phyloP scores from a whole-genome alignment of 2,888 invertebrate genomes.

The Microctonus aethiopoides region DNA sequence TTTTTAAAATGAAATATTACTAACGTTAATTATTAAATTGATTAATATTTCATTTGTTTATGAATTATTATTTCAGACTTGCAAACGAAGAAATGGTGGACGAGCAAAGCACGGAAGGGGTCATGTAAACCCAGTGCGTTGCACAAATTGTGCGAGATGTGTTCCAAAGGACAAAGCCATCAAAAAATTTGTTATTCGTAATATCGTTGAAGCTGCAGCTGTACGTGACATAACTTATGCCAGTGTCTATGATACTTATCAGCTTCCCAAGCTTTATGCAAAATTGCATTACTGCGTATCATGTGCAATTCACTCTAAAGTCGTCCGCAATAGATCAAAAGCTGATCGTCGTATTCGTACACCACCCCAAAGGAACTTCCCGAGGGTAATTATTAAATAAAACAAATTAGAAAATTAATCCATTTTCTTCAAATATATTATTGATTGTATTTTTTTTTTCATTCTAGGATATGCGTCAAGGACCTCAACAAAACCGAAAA shows the following conservation, averaged over 20 bases:
- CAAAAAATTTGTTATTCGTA: slow-evolving; percentile 98
- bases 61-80: slow-evolving; percentile 76
- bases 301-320: slow-evolving; percentile 99
- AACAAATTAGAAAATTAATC: not conserved
- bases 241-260: slow-evolving; percentile 91
- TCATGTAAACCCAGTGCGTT: slow-evolving; percentile 97
- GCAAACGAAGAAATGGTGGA: slow-evolving; percentile 98
- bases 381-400: slow-evolving; percentile 70
- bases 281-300: slow-evolving; percentile 99
- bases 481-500: slow-evolving; percentile 65
- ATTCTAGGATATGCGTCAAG: slow-evolving; percentile 67
- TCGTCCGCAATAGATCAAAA: slow-evolving; percentile 97
- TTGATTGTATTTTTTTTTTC: not conserved
- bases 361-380: slow-evolving; percentile 92
- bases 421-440: too few species aligned
- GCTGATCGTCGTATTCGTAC: slow-evolving; percentile 96
- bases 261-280: slow-evolving; percentile 97
- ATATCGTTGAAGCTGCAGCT: slow-evolving; percentile 99
- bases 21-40: not conserved
- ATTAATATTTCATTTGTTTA: not conserved
- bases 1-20: not conserved
- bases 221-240: slow-evolving; percentile 98
- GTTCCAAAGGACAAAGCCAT: slow-evolving; percentile 99
- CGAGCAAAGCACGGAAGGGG: slow-evolving; percentile 99
- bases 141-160: slow-evolving; percentile 99